phyloP scores from a whole-genome alignment of 2,888 invertebrate genomes.

The Anoplius nigerrimus region DNA sequence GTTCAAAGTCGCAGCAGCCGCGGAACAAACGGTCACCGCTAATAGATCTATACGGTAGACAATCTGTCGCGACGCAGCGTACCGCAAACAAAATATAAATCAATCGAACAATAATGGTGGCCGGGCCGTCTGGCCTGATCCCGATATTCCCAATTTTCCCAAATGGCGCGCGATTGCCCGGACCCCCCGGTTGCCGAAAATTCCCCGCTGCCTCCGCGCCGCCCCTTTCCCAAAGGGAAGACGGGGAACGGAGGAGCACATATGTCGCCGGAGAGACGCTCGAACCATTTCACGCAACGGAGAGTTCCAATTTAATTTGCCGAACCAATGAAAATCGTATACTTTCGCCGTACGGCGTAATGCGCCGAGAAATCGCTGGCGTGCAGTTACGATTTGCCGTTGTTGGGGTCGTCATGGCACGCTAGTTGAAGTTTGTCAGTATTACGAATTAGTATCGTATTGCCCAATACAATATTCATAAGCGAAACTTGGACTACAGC shows the following conservation, averaged over 20 bases:
- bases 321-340: constrained; percentile 36
- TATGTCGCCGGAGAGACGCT: constrained; percentile 60
- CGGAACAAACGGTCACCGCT: background rate
- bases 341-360: background rate
- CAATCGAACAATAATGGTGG: constrained; percentile 69
- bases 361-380: no score
- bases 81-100: constrained; percentile 73
- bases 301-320: constrained; percentile 61
- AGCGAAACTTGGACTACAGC: no score
- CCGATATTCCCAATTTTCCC: constrained; percentile 71
- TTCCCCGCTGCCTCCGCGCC: constrained; percentile 43
- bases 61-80: constrained; percentile 37
- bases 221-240: constrained; percentile 44
- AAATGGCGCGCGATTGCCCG: constrained; percentile 67
- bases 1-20: background rate
- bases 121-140: constrained; percentile 58
- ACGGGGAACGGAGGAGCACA: constrained; percentile 56
- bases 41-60: constrained; percentile 16
- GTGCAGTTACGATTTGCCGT: no score
- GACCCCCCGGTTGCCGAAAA: constrained; percentile 49
- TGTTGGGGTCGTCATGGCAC: no score
- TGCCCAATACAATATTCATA: no score
- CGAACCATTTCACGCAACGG: constrained; percentile 67
- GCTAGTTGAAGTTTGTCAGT: no score
- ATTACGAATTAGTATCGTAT: no score